These are phyloP conservation scores for Coleophora deauratella DNA, from an alignment of 2,888 invertebrate species.

Conservation along the genomic window DNA sequence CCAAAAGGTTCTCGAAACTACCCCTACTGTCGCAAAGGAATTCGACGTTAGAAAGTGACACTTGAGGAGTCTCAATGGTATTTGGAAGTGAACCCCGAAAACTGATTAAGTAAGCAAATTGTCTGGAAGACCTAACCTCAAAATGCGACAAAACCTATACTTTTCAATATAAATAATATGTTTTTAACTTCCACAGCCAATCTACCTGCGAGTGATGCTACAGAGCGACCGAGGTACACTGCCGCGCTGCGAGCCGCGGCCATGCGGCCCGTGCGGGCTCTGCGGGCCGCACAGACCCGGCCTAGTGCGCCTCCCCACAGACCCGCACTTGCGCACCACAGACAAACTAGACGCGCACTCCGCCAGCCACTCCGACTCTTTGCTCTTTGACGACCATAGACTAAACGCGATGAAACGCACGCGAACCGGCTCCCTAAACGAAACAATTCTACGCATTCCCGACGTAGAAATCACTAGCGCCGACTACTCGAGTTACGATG, in stretches of 20 bases:
- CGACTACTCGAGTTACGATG: conserved; percentile 51
- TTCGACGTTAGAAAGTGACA: too few species aligned
- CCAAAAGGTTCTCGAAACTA: too few species aligned
- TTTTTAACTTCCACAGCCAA: conserved; percentile 76
- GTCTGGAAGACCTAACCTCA: too few species aligned
- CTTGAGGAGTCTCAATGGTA: too few species aligned
- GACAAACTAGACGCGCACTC: conserved; percentile 21
- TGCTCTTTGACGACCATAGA: conserved; percentile 26
- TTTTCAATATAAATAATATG: conserved; percentile 6
- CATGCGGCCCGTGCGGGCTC: conserved; percentile 45
- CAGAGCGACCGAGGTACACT: conserved; percentile 85
- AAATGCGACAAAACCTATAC: too few species aligned
- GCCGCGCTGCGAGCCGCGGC: conserved; percentile 73
- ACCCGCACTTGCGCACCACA: conserved; percentile 40
- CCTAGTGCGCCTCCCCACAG: conserved; percentile 34
- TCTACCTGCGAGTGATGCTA: conserved; percentile 82
- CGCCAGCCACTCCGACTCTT: conserved; percentile 24
- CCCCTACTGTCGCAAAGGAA: too few species aligned
- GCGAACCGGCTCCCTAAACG: conserved; percentile 49
- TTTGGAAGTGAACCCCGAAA: too few species aligned
- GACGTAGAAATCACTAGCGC: conserved; percentile 69
- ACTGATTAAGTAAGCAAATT: too few species aligned
- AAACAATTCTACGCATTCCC: conserved; percentile 47
- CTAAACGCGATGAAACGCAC: conserved; percentile 26
- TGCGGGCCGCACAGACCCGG: conserved; percentile 16